Evolutionary conservation across 2,888 invertebrate genomes (phyloP).

Genomic region (Sepioteuthis lessoniana): DNA sequence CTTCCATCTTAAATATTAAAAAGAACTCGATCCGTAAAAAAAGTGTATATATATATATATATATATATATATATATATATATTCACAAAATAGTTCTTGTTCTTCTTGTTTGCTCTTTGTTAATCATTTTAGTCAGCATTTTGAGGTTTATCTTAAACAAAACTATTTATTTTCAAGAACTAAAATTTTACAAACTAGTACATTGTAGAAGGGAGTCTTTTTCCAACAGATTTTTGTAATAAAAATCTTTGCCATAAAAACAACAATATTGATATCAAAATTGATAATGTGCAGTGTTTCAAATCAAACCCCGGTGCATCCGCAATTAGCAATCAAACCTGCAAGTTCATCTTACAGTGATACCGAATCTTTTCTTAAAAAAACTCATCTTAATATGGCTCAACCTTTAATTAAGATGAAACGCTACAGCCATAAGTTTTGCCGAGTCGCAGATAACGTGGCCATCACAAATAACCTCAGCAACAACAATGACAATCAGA

Average conservation of each 20-base stretch:
- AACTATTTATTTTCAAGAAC: no score
- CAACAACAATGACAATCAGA: neutral
- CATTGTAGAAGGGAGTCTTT: neutral
- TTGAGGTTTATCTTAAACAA: no score
- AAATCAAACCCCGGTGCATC: neutral
- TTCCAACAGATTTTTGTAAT: neutral
- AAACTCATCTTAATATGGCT: neutral
- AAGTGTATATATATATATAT: no score
- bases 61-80: neutral
- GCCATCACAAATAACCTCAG: neutral
- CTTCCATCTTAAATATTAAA: no score
- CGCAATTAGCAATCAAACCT: neutral
- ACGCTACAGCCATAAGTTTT: neutral
- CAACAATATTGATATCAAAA: neutral
- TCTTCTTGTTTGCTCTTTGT: neutral
- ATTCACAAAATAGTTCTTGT: neutral
- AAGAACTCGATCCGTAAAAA: no score
- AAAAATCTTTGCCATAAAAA: neutral
- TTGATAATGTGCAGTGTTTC: neutral
- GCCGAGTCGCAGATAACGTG: neutral
- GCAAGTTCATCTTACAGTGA: neutral
- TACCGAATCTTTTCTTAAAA: neutral
- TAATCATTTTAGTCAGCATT: no score
- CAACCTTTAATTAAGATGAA: neutral
- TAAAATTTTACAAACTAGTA: neutral